A percentile compares a stretch with the other conserved stretches of the same genome.
Evolutionary conservation across 2,797 vertebrate genomes (phyloP).

Genomic region (Trachurus trachurus): DNA sequence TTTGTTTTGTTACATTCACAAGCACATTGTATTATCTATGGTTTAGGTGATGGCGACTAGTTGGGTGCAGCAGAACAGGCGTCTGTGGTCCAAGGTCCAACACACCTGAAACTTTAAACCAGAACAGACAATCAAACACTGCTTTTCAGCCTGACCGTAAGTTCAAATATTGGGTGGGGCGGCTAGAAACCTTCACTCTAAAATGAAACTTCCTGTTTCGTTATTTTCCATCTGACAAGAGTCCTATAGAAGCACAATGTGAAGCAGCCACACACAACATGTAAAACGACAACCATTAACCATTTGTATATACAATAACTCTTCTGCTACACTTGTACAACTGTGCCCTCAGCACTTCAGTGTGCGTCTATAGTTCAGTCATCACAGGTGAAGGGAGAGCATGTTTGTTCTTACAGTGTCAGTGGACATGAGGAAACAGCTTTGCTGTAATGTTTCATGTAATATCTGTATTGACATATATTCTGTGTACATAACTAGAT

Average conservation of each 20-base stretch:
- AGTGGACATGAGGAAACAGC: conserved; percentile 14
- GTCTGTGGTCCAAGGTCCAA: neutral
- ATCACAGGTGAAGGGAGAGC: neutral
- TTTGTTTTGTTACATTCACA: neutral
- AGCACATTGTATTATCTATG: no score
- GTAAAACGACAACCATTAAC: neutral
- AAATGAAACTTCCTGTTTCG: conserved; percentile 1
- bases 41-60: no score
- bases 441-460: conserved; percentile 19
- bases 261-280: conserved; percentile 4
- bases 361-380: conserved; percentile 24
- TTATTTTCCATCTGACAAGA: conserved; percentile 7
- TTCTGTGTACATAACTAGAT: conserved; percentile 18
- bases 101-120: neutral
- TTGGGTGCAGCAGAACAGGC: no score
- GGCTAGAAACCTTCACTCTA: neutral
- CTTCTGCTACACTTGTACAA: conserved; percentile 3
- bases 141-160: neutral
- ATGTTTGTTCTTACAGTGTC: conserved; percentile 16
- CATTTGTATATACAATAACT: conserved; percentile 3
- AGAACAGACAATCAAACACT: neutral
- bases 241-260: conserved; percentile 47
- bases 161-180: neutral
- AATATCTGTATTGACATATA: conserved; percentile 18
- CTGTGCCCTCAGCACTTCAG: conserved; percentile 4